Conservation (phyloP, 2,888 invertebrate species). For the Steinernema hermaphroditum region DNA sequence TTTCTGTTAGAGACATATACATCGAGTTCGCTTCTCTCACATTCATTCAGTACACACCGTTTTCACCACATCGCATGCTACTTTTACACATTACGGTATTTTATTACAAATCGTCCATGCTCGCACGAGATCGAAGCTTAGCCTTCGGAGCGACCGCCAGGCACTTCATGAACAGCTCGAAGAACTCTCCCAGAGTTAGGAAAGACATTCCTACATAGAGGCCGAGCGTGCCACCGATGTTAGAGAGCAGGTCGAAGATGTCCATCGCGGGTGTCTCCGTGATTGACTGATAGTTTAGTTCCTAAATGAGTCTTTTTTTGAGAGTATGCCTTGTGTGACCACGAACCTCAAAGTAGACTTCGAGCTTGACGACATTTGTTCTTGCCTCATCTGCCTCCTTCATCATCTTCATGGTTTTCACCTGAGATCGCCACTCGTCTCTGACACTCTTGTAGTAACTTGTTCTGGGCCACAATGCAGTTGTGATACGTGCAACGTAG, state of each 20-base stretch:
- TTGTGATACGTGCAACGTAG: conserved; percentile 20
- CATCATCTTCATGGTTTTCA: conserved; percentile 7
- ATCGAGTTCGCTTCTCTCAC: too few relatives aligned
- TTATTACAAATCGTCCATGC: conserved; percentile 7
- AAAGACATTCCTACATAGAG: conserved; percentile 27
- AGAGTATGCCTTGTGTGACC: background rate
- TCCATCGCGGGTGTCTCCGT: conserved; percentile 26
- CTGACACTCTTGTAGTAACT: conserved; percentile 10
- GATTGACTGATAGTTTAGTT: conserved; percentile 29
- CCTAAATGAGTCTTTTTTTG: background rate
- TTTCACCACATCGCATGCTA: too few relatives aligned
- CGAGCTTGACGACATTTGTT: conserved; percentile 19
- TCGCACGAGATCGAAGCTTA: conserved; percentile 20
- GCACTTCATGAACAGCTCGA: conserved; percentile 29
- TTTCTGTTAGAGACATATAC: too few relatives aligned
- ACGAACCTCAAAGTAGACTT: conserved; percentile 28
- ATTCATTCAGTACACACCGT: background rate
- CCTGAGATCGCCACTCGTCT: conserved; percentile 3
- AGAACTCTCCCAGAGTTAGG: conserved; percentile 22
- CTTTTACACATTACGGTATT: too few relatives aligned
- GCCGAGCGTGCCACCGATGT: conserved; percentile 28
- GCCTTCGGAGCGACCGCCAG: conserved; percentile 15
- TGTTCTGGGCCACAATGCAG: conserved; percentile 23
- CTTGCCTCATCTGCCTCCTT: conserved; percentile 15
- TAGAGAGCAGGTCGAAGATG: conserved; percentile 8